phyloP scores from a whole-genome alignment of 2,888 invertebrate genomes.

The Lissocephala sabroskyi region DNA sequence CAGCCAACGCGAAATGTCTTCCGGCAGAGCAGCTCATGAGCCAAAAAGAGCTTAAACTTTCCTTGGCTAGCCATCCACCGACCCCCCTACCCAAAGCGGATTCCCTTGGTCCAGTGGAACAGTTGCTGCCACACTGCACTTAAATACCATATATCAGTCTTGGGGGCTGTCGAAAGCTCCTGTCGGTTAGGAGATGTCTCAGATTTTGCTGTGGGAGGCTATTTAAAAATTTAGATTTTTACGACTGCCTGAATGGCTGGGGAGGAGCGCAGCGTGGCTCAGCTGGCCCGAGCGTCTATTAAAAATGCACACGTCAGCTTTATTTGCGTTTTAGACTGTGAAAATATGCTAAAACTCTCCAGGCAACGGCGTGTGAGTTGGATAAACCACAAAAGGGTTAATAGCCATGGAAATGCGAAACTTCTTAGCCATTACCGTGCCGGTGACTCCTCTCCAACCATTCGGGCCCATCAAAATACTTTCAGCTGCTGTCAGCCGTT shows the following conservation, averaged over 20 bases:
- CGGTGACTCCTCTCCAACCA: conserved; percentile 12
- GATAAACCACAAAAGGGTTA: conserved; percentile 47
- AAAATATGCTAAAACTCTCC: conserved; percentile 50
- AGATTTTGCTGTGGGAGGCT: conserved; percentile 15
- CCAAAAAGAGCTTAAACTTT: conserved; percentile 52
- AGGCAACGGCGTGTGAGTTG: too few species aligned
- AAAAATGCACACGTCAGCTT: conserved; percentile 60
- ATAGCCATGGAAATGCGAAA: conserved; percentile 58
- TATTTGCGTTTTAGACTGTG: conserved; percentile 57
- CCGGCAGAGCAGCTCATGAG: conserved; percentile 29
- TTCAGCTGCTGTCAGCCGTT: conserved; percentile 35
- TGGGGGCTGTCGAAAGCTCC: conserved; percentile 61
- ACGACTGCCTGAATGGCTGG: conserved; percentile 36
- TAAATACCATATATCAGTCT: conserved; percentile 52
- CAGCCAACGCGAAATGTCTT: background rate
- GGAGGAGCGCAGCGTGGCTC: conserved; percentile 23
- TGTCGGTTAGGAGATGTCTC: conserved; percentile 41
- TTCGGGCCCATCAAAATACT: conserved; percentile 55
- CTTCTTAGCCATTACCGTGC: conserved; percentile 58
- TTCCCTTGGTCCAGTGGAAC: conserved; percentile 1
- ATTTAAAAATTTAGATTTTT: conserved; percentile 63
- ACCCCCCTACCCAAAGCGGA: background rate
- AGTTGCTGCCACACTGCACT: conserved; percentile 37
- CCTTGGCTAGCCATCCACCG: conserved; percentile 38
- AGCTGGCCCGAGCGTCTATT: conserved; percentile 54